These are phyloP conservation scores for Heliconius aoede DNA, from an alignment of 2,888 invertebrate species.

Conservation along the genomic window DNA sequence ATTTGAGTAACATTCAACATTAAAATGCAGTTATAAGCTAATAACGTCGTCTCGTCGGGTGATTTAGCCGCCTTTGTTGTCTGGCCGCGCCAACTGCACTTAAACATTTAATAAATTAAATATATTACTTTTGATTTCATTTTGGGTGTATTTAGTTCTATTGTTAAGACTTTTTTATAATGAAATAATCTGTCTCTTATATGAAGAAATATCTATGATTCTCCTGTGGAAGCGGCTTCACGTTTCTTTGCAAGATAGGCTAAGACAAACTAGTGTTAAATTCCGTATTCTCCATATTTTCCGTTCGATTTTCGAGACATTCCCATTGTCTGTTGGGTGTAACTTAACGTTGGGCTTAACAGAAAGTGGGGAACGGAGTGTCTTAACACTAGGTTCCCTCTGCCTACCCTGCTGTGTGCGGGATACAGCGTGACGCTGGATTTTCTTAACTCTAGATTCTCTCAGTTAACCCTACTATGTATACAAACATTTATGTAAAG, in stretches of 20 bases:
- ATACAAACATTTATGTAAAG: neutral
- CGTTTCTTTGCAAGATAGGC: too few relatives aligned
- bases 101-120: conserved; percentile 47
- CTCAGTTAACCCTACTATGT: too few relatives aligned
- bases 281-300: too few relatives aligned
- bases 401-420: neutral
- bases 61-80: conserved; percentile 65
- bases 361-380: neutral
- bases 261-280: too few relatives aligned
- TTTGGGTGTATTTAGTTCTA: neutral
- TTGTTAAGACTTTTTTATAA: too few relatives aligned
- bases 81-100: conserved; percentile 55
- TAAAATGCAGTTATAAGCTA: conserved; percentile 46
- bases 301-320: too few relatives aligned
- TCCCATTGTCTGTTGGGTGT: too few relatives aligned
- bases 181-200: too few relatives aligned
- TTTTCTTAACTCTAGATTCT: too few relatives aligned
- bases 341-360: too few relatives aligned
- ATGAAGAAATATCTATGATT: too few relatives aligned
- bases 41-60: conserved; percentile 55
- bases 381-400: neutral
- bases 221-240: too few relatives aligned
- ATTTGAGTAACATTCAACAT: conserved; percentile 35
- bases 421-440: neutral
- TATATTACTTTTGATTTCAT: conserved; percentile 27